These are phyloP conservation scores for Thera britannica DNA, from an alignment of 2,888 invertebrate genomes.

Conservation along the genomic window DNA sequence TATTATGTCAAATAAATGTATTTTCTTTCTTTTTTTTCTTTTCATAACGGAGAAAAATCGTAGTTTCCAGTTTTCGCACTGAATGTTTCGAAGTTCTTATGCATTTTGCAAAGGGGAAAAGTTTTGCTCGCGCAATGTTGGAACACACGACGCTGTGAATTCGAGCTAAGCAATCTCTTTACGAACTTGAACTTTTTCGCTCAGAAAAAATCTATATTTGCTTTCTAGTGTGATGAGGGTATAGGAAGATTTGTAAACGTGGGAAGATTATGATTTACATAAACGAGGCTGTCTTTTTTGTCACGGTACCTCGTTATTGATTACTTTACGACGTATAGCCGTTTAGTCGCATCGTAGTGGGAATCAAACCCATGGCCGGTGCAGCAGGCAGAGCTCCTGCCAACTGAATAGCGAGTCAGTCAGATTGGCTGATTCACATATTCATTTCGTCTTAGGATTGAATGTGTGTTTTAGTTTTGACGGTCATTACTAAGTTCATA, in stretches of 20 bases:
- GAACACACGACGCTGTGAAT: constrained; percentile 66
- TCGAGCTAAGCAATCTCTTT: constrained; percentile 49
- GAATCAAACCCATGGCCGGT: too few species aligned
- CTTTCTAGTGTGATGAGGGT: constrained; percentile 2
- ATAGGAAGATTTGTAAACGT: constrained; percentile 1
- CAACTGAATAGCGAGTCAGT: too few species aligned
- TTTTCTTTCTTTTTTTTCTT: too few species aligned
- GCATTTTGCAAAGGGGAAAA: constrained; percentile 77
- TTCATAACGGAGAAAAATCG: constrained; percentile 52
- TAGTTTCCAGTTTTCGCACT: constrained; percentile 55
- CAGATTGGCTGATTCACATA: too few species aligned
- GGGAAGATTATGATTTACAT: background rate
- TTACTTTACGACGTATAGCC: too few species aligned
- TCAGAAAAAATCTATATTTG: constrained; percentile 64
- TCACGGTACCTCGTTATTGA: background rate
- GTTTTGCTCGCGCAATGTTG: constrained; percentile 67
- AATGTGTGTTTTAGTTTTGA: too few species aligned
- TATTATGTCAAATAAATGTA: too few species aligned
- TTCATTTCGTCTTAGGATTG: too few species aligned
- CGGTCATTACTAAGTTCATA: too few species aligned
- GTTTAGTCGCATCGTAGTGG: too few species aligned
- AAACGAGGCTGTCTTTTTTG: background rate
- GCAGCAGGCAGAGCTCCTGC: too few species aligned
- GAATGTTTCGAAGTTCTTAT: constrained; percentile 69
- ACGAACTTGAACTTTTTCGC: constrained; percentile 61